phyloP scores from a whole-genome alignment of 2,113 vertebrate species.

The Muntiacus reevesi region DNA sequence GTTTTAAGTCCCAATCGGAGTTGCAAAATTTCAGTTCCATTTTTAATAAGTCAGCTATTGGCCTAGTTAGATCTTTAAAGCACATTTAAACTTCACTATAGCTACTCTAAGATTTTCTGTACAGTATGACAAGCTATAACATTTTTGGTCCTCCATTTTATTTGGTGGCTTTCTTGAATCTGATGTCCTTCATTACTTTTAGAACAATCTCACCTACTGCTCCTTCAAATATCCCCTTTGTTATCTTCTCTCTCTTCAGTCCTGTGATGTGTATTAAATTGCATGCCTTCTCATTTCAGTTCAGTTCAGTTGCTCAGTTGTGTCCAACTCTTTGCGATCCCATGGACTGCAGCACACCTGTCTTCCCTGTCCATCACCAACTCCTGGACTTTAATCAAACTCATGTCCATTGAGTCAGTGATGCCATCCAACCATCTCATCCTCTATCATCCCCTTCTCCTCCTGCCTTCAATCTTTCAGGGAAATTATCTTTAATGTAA shows the following conservation, averaged over 20 bases:
- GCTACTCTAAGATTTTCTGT: background rate
- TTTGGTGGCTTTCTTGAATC: background rate
- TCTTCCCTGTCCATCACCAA: background rate
- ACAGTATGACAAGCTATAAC: background rate
- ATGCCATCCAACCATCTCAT: background rate
- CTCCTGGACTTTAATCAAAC: background rate
- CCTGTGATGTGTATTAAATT: background rate
- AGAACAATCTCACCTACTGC: background rate
- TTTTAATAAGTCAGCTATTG: background rate
- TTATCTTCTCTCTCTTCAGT: background rate
- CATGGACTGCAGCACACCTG: background rate
- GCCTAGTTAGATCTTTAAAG: background rate
- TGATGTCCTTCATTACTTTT: background rate
- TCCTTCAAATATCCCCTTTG: background rate
- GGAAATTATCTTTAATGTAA: background rate
- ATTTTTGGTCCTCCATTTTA: background rate
- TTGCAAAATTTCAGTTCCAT: background rate
- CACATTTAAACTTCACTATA: background rate
- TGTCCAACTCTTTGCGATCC: accelerated
- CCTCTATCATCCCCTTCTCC: accelerated
- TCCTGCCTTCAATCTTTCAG: background rate
- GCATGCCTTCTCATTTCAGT: background rate
- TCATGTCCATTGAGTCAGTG: background rate
- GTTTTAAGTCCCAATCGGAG: background rate
- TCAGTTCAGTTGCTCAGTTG: background rate